Evolutionary conservation across 2,113 vertebrate species (phyloP).

Genomic region (Hippocampus zosterae): DNA sequence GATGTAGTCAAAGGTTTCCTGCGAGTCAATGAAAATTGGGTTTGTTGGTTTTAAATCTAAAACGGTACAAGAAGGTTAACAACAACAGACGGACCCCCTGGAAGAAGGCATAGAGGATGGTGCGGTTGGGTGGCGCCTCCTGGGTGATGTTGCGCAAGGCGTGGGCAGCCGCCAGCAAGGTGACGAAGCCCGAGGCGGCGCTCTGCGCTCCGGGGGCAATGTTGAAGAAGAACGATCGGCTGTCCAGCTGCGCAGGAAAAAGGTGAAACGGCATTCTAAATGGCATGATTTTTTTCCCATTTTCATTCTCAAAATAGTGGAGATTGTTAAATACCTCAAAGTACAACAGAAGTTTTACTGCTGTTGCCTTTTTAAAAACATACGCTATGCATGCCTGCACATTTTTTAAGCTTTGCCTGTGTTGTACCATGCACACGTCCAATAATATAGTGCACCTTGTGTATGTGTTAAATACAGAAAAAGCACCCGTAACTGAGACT

Average conservation of each 20-base stretch:
- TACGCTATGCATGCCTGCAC: too few relatives aligned
- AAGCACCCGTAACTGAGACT: too few relatives aligned
- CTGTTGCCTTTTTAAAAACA: too few relatives aligned
- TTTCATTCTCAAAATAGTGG: neutral
- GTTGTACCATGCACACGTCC: too few relatives aligned
- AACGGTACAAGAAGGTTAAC: neutral
- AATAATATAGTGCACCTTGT: too few relatives aligned
- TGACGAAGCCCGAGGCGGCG: constrained; percentile 77
- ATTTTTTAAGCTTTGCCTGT: too few relatives aligned
- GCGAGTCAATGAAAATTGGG: constrained; percentile 3
- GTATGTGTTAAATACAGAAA: too few relatives aligned
- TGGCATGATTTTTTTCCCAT: too few relatives aligned
- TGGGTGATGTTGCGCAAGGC: constrained; percentile 73
- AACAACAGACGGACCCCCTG: constrained; percentile 79
- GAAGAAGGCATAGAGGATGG: constrained; percentile 89
- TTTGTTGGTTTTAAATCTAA: neutral
- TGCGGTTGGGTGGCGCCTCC: constrained; percentile 52
- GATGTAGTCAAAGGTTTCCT: constrained; percentile 97
- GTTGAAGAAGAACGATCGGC: constrained; percentile 91
- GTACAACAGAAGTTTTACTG: too few relatives aligned
- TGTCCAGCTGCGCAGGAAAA: constrained; percentile 76
- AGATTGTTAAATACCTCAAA: too few relatives aligned
- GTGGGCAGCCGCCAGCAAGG: constrained; percentile 83
- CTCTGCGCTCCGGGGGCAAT: constrained; percentile 84
- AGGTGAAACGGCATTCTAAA: too few relatives aligned